These are phyloP conservation scores for Eupeodes latifasciatus DNA, from an alignment of 2,888 invertebrate species.

Conservation along the genomic window DNA sequence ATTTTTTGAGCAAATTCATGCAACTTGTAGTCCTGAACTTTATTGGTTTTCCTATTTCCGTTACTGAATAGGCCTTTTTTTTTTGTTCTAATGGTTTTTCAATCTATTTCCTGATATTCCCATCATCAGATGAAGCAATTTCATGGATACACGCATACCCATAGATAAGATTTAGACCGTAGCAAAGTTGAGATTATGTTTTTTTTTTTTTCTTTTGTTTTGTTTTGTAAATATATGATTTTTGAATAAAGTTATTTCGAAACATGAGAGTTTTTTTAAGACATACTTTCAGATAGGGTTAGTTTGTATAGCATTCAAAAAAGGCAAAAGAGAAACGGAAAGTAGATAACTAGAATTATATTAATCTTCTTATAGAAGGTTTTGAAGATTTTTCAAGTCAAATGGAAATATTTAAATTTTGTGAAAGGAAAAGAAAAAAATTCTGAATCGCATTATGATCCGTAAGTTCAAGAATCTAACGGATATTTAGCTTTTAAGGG, in stretches of 20 bases:
- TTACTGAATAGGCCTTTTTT: not conserved
- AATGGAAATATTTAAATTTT: too few relatives aligned
- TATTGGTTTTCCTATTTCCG: not conserved
- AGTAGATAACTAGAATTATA: slow-evolving; percentile 3
- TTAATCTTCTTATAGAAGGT: not conserved
- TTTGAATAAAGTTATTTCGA: slow-evolving; percentile 20
- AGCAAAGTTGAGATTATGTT: slow-evolving; percentile 44
- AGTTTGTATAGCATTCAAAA: not conserved
- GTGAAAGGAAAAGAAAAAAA: too few relatives aligned
- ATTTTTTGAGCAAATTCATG: not conserved
- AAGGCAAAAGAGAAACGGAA: not conserved
- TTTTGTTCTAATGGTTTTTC: slow-evolving; percentile 17
- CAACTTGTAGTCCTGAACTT: not conserved
- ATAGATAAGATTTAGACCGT: slow-evolving; percentile 44
- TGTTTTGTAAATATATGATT: not conserved
- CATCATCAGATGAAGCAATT: slow-evolving; percentile 54
- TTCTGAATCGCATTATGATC: too few relatives aligned
- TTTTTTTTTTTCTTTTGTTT: slow-evolving; percentile 1
- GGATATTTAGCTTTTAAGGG: too few relatives aligned
- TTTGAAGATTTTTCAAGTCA: too few relatives aligned
- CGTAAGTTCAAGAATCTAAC: too few relatives aligned
- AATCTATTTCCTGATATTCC: slow-evolving; percentile 33
- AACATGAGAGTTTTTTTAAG: not conserved
- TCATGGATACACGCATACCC: slow-evolving; percentile 63
- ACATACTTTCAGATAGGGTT: too few relatives aligned